Evolutionary conservation across 53 echinoderm and acorn worm species (phyloP).

Genomic region (Paelopatides confundens): DNA sequence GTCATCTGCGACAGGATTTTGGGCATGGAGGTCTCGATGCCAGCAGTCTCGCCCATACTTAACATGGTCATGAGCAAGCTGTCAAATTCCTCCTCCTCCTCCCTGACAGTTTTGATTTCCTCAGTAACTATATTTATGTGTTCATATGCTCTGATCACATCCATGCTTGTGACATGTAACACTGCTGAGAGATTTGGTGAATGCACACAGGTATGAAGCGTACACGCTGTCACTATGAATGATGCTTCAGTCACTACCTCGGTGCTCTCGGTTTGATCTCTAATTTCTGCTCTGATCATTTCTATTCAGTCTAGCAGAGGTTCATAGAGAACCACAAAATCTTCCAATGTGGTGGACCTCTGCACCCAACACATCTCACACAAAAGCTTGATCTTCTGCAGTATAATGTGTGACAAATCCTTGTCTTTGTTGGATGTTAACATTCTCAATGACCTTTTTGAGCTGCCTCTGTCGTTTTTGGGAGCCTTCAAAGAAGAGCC

Average conservation of each 20-base stretch:
- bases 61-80: constrained; percentile 6
- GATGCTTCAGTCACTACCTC: constrained; percentile 27
- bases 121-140: constrained; percentile 34
- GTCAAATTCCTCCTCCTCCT: constrained; percentile 35
- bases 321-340: constrained; percentile 51
- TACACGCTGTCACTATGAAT: constrained; percentile 8
- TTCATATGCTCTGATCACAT: constrained; percentile 24
- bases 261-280: background rate
- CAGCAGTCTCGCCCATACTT: constrained; percentile 15
- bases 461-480: background rate
- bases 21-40: background rate
- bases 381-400: constrained; percentile 42
- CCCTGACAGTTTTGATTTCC: constrained; percentile 12
- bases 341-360: constrained; percentile 54
- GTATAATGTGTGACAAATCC: constrained; percentile 5
- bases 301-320: constrained; percentile 54
- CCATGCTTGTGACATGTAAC: constrained; percentile 30
- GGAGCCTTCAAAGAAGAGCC: background rate
- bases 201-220: constrained; percentile 21
- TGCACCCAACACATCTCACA: constrained; percentile 65
- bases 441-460: constrained; percentile 3
- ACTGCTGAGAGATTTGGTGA: constrained; percentile 16
- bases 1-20: background rate
- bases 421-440: too few species aligned
- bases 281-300: background rate